A percentile compares a stretch with the other conserved stretches of the same genome.
Evolutionary conservation across 1,140 invertebrate species (phyloP).

Genomic region (Diuraphis noxia): DNA sequence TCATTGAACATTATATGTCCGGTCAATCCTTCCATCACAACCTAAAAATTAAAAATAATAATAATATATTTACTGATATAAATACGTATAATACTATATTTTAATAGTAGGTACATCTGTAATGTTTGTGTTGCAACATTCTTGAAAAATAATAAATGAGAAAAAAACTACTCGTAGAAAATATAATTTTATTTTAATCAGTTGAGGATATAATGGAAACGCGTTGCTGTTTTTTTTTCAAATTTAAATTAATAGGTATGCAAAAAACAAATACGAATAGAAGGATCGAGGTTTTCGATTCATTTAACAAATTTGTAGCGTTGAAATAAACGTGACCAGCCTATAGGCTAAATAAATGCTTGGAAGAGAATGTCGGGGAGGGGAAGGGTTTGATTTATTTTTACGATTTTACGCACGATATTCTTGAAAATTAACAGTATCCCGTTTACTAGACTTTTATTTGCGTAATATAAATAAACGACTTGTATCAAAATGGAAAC

Average conservation of each 20-base stretch:
- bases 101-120: background rate
- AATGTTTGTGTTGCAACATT: background rate
- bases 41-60: slow-evolving; percentile 65
- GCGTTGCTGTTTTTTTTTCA: background rate
- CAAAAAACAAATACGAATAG: slow-evolving; percentile 4
- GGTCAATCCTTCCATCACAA: slow-evolving; percentile 87
- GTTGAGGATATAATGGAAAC: background rate
- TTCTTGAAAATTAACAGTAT: slow-evolving; percentile 40
- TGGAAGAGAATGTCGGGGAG: background rate
- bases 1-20: slow-evolving; percentile 87
- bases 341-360: background rate
- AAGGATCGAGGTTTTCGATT: slow-evolving; percentile 36
- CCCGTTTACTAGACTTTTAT: slow-evolving; percentile 24
- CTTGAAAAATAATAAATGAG: background rate
- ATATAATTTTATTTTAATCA: background rate
- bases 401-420: slow-evolving; percentile 21
- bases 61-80: background rate
- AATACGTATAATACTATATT: background rate
- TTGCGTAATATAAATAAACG: slow-evolving; percentile 2
- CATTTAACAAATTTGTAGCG: slow-evolving; percentile 44
- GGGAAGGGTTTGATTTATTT: slow-evolving; percentile 29
- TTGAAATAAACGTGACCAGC: slow-evolving; percentile 39
- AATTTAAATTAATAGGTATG: slow-evolving; percentile 3
- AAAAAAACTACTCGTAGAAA: background rate
- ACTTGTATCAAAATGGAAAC: no score